Percentiles rank a stretch among this genome's conserved stretches.
phyloP scores from a whole-genome alignment of 2,113 vertebrate species.

The Clarias gariepinus region DNA sequence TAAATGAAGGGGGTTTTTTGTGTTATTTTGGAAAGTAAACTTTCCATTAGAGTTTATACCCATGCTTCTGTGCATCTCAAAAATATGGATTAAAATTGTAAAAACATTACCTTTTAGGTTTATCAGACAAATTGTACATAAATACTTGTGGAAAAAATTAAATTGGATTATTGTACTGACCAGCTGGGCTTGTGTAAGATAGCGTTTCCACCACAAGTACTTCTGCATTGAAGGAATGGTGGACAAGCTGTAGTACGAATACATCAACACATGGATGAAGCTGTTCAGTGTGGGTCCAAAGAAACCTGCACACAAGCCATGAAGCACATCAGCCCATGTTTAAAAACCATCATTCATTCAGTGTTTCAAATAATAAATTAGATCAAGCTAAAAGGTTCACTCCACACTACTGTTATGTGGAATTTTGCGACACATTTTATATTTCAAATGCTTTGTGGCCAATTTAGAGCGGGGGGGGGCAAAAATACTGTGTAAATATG shows the following conservation, averaged over 20 bases:
- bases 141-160: background rate
- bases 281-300: conserved; percentile 87
- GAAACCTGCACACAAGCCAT: conserved; percentile 72
- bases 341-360: background rate
- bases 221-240: conserved; percentile 84
- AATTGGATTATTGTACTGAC: conserved; percentile 59
- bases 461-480: too few species aligned
- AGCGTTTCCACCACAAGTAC: conserved; percentile 90
- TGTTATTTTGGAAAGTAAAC: background rate
- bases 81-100: background rate
- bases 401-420: background rate
- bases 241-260: conserved; percentile 84
- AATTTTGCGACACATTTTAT: background rate
- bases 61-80: background rate
- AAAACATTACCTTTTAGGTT: background rate
- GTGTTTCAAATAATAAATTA: background rate
- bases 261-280: conserved; percentile 89
- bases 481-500: too few species aligned
- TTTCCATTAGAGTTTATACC: background rate
- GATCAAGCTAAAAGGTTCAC: background rate
- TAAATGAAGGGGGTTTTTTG: background rate
- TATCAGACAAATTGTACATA: background rate
- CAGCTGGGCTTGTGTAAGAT: conserved; percentile 88
- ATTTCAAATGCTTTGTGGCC: background rate
- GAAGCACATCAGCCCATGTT: background rate